These are phyloP conservation scores for Hafferia zeledoni DNA, from an alignment of 2,797 vertebrate genomes.

Conservation along the genomic window DNA sequence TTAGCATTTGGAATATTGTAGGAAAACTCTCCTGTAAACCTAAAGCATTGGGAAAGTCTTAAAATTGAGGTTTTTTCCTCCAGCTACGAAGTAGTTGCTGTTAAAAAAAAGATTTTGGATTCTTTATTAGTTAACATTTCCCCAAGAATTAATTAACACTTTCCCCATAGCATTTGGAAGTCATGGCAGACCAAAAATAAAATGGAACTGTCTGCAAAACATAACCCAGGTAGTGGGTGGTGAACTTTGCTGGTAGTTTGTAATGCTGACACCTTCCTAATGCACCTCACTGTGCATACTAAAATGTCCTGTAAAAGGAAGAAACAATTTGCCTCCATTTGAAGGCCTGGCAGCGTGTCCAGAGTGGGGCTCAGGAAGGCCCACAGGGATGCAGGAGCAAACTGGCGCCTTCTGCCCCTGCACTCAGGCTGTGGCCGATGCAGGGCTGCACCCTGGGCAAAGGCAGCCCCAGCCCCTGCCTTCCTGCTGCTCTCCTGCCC, in stretches of 20 bases:
- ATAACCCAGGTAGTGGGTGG: background rate
- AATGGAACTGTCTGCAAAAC: background rate
- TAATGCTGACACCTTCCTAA: background rate
- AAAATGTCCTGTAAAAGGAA: background rate
- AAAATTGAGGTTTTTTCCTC: background rate
- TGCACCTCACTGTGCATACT: background rate
- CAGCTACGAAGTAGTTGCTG: background rate
- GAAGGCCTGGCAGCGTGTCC: background rate
- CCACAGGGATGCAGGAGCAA: background rate
- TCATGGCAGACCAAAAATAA: background rate
- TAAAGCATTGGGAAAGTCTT: background rate
- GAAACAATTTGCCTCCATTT: background rate
- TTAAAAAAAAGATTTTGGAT: background rate
- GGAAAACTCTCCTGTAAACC: background rate
- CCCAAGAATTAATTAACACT: background rate
- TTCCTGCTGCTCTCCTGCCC: background rate
- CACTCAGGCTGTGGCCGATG: background rate
- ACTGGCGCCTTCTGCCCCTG: background rate
- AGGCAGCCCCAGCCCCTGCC: background rate
- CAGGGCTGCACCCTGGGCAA: background rate
- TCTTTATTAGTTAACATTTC: background rate
- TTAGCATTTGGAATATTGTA: background rate
- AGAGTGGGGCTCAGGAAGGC: background rate
- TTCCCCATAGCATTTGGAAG: background rate
- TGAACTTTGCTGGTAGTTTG: background rate